Evolutionary conservation across 1,140 invertebrate species (phyloP), one percentile per base, ranked within the genome.

Genomic region (Penaeus indicus): DNA sequence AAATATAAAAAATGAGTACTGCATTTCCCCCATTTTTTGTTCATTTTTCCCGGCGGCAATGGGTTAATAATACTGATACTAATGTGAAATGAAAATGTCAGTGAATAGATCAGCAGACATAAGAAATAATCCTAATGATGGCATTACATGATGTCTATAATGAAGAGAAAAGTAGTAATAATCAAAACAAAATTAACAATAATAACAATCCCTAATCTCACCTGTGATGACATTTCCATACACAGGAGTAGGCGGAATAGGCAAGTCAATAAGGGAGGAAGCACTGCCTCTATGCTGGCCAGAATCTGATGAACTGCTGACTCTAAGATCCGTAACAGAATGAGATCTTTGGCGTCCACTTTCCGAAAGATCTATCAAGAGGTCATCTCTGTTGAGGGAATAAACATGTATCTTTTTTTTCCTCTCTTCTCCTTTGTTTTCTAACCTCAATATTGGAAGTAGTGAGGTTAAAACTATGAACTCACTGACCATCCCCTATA

Each of bases 361-460:
- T 93, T 93, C 80, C 92, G 93, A 86, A 77, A 93, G 92, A 89
- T 93, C 93, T 85, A 93, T 94, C 47, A 93, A 92, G 38, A 93
- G 92, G 91, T 91, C 93, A 93, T 92, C 94, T 92, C 92, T 94
- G 92, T 90, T 90, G 54, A 54, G 47, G 60, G 69, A 42, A 22
- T 60, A 83, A 63, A 27, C 32, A 27, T 78, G 75, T 38, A n/a
- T 78, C 19, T 78, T 38, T 38, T 22, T 42, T 38, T 25, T 47
- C 75, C 25, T 32, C 42, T 77, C 18, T 77, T 21, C 21, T 78
- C 32, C 4, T 78, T 47, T 32, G 38, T 78, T 18, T 38, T 78
- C 32, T 38, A 54, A 54, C 54, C 54, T 54, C 54, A 54, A 54
- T 54, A 54, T 54, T 16, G 16, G 54, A 16, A 54, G 54, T 54